These are phyloP conservation scores for Tiphia femorata DNA, from an alignment of 2,888 invertebrate genomes.

Conservation along the genomic window DNA sequence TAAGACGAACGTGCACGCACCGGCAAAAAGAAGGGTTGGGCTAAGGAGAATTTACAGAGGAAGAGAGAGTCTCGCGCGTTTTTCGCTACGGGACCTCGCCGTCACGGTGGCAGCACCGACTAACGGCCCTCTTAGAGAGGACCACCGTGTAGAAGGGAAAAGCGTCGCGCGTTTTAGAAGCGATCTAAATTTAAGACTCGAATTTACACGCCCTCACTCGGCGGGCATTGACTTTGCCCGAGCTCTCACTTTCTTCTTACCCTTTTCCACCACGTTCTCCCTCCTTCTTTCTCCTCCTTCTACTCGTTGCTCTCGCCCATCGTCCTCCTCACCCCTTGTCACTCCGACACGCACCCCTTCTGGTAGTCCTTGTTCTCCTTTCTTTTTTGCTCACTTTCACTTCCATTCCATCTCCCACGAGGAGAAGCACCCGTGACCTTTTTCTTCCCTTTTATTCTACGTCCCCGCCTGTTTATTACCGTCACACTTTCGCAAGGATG, in stretches of 20 bases:
- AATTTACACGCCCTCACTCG: constrained; percentile 56
- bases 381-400: too few relatives aligned
- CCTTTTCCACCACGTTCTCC: constrained; percentile 12
- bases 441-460: constrained; percentile 23
- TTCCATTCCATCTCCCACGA: too few relatives aligned
- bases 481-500: constrained; percentile 19
- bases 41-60: too few relatives aligned
- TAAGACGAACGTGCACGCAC: too few relatives aligned
- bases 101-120: constrained; percentile 41
- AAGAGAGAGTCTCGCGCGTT: too few relatives aligned
- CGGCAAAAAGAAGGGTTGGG: too few relatives aligned
- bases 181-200: constrained; percentile 61
- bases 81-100: too few relatives aligned
- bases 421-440: too few relatives aligned
- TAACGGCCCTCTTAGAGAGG: constrained; percentile 12
- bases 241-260: constrained; percentile 41
- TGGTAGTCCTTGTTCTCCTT: too few relatives aligned
- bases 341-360: too few relatives aligned
- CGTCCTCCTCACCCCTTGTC: constrained; percentile 4
- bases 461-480: constrained; percentile 20
- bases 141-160: constrained; percentile 20
- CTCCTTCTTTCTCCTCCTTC: constrained; percentile 13
- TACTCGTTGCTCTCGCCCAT: constrained; percentile 5
- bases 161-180: constrained; percentile 35
- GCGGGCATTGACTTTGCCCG: constrained; percentile 55